phyloP scores from a whole-genome alignment of 2,888 invertebrate species.

The Ptilodon capucinus region DNA sequence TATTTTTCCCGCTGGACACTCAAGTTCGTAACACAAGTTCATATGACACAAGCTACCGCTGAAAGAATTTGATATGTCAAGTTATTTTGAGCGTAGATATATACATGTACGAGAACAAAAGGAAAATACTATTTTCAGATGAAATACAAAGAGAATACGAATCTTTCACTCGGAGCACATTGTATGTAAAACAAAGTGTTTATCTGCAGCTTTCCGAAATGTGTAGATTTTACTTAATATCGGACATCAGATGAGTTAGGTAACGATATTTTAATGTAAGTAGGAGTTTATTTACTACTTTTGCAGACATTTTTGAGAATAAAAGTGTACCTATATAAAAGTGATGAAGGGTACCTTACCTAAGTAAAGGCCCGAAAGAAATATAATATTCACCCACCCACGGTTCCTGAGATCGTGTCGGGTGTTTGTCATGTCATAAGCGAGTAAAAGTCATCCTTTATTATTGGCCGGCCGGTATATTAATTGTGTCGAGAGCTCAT shows the following conservation, averaged over 20 bases:
- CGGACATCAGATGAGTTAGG: too few relatives aligned
- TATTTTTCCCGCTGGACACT: too few relatives aligned
- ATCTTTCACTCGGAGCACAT: conserved; percentile 18
- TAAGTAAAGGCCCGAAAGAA: conserved; percentile 28
- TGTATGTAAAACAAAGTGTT: conserved; percentile 7
- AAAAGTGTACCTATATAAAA: too few relatives aligned
- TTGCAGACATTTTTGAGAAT: too few relatives aligned
- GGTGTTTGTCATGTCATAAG: conserved; percentile 22
- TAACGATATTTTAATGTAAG: too few relatives aligned
- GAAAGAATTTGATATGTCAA: conserved; percentile 30
- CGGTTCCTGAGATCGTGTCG: conserved; percentile 12
- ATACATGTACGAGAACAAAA: conserved; percentile 27
- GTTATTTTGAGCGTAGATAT: conserved; percentile 9
- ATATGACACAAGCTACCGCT: conserved; percentile 13
- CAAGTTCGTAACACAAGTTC: too few relatives aligned
- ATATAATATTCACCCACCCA: conserved; percentile 36
- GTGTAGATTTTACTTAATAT: background rate
- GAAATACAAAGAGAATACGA: conserved; percentile 21
- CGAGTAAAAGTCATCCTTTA: conserved; percentile 60
- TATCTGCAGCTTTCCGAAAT: conserved; percentile 1
- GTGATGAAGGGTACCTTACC: background rate
- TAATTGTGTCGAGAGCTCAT: conserved; percentile 57
- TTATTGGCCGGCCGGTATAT: conserved; percentile 52
- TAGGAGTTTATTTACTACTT: too few relatives aligned
- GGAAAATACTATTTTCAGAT: conserved; percentile 24